Percentiles rank a stretch among this genome's conserved stretches.
Evolutionary conservation across 2,113 vertebrate species (phyloP).

Genomic region (Nothocercus julius): DNA sequence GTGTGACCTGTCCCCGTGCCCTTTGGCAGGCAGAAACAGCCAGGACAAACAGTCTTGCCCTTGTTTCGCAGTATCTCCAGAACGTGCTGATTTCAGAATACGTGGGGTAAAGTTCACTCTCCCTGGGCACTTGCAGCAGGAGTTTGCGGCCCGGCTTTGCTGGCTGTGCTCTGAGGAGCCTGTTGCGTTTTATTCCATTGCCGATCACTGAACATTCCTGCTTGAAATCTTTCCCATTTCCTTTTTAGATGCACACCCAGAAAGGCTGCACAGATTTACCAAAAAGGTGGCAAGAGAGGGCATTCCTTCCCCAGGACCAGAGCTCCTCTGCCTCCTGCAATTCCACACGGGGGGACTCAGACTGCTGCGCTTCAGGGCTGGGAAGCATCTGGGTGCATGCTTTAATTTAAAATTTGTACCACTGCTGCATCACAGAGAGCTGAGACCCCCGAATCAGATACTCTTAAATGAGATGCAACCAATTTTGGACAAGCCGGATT

Average conservation of each 20-base stretch:
- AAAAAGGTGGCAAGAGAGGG: neutral
- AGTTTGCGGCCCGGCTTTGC: neutral
- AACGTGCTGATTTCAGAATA: neutral
- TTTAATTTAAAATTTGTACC: neutral
- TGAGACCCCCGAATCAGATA: neutral
- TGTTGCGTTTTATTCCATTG: neutral
- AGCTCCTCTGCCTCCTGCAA: neutral
- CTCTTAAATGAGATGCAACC: neutral
- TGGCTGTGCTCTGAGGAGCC: neutral
- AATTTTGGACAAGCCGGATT: neutral
- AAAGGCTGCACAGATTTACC: neutral
- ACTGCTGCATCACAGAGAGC: neutral
- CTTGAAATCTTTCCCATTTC: neutral
- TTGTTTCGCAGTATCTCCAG: neutral
- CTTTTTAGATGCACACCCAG: neutral
- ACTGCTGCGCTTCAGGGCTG: neutral
- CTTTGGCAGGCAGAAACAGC: neutral
- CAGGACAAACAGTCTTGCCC: neutral
- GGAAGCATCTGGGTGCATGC: neutral
- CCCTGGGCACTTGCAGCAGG: neutral
- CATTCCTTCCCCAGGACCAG: accelerated
- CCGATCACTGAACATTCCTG: neutral
- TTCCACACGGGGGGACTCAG: neutral
- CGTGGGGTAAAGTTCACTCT: neutral
- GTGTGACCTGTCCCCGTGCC: neutral